phyloP scores from a whole-genome alignment of 2,113 vertebrate species.

The Neolamprologus devosi region DNA sequence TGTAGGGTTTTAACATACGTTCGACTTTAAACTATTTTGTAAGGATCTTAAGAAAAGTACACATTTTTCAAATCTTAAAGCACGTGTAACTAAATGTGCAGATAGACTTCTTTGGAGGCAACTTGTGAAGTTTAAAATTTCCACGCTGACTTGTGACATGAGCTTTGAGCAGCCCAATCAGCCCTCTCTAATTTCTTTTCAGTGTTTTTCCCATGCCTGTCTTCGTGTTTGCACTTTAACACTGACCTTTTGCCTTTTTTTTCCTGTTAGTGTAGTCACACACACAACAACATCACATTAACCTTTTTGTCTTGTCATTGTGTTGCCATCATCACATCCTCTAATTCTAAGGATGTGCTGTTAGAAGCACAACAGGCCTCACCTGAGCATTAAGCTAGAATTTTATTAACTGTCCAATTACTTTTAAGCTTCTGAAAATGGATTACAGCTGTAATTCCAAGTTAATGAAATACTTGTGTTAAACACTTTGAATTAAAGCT shows the following conservation, averaged over 20 bases:
- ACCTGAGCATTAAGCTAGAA: background rate
- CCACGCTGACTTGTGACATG: background rate
- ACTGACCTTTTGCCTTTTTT: background rate
- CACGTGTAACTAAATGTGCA: rapidly evolving
- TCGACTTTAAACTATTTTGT: background rate
- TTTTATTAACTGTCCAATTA: background rate
- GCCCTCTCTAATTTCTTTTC: background rate
- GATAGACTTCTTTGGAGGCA: background rate
- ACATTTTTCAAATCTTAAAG: rapidly evolving
- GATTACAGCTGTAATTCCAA: background rate
- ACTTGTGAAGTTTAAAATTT: background rate
- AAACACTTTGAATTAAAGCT: background rate
- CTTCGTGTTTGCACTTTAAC: background rate
- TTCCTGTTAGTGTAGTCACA: background rate
- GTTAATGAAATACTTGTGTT: background rate
- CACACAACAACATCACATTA: background rate
- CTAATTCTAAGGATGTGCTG: background rate
- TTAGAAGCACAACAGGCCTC: background rate
- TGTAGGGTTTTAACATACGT: background rate
- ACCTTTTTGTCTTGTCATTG: background rate
- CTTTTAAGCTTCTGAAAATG: background rate
- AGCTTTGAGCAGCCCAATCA: rapidly evolving
- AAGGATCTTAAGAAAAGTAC: background rate
- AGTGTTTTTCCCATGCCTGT: background rate
- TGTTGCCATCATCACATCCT: background rate